Percentiles rank a stretch among this genome's conserved stretches.
Conservation (phyloP, 2,888 invertebrate species). For the Euproctis similis region DNA sequence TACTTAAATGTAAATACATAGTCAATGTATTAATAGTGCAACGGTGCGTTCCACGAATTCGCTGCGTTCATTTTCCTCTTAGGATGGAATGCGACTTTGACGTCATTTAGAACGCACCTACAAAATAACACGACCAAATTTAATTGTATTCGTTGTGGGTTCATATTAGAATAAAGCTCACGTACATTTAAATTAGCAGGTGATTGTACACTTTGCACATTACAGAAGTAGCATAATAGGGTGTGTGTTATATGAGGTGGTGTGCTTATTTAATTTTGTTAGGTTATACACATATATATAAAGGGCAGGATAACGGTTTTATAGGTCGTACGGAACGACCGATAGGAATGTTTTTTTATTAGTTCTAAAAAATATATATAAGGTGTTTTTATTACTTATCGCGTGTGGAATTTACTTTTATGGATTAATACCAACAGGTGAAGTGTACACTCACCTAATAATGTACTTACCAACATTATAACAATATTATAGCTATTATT, state of each 20-base stretch:
- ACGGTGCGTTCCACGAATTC: slow-evolving; percentile 58
- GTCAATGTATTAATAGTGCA: slow-evolving; percentile 61
- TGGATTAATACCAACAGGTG: slow-evolving; percentile 11
- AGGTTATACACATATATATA: too few species aligned
- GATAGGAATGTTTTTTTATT: slow-evolving; percentile 33
- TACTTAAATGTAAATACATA: slow-evolving; percentile 19
- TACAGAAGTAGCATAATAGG: slow-evolving; percentile 7
- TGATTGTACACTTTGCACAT: slow-evolving; percentile 5
- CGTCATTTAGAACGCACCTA: slow-evolving; percentile 50
- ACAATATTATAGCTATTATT: neutral
- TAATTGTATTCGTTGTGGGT: slow-evolving; percentile 24
- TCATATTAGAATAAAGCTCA: slow-evolving; percentile 17
- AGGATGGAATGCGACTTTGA: slow-evolving; percentile 58
- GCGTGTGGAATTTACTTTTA: slow-evolving; percentile 28
- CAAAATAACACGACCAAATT: slow-evolving; percentile 19
- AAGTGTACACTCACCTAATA: slow-evolving; percentile 3
- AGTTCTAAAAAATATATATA: slow-evolving; percentile 39
- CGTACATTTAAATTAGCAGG: slow-evolving; percentile 14
- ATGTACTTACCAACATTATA: neutral
- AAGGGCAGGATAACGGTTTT: slow-evolving; percentile 39
- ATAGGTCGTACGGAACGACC: slow-evolving; percentile 26
- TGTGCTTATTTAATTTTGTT: slow-evolving; percentile 17
- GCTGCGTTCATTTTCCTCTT: slow-evolving; percentile 63
- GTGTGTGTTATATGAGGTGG: neutral
- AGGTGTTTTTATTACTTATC: slow-evolving; percentile 30